Conservation (phyloP, 1,140 invertebrate species). For the Drosophila jambulina region DNA sequence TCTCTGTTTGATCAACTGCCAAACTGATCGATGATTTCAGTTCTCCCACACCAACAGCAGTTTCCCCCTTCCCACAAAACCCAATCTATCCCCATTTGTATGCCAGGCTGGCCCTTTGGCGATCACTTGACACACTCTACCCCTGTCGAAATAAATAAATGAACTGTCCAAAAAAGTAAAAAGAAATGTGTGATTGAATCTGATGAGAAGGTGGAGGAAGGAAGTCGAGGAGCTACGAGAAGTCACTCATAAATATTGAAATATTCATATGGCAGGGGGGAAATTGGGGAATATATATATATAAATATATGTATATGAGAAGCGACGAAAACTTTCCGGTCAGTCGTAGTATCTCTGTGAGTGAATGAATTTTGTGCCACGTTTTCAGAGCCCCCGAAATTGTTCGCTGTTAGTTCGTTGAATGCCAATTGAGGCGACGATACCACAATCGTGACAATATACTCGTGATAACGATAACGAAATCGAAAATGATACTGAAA, state of each 20-base stretch:
- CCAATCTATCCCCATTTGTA: slow-evolving; percentile 14
- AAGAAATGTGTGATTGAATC: slow-evolving; percentile 5
- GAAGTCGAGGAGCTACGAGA: slow-evolving; percentile 39
- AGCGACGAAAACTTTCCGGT: slow-evolving; percentile 44
- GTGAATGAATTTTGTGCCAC: slow-evolving; percentile 59
- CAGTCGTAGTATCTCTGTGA: slow-evolving; percentile 14
- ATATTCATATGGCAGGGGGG: slow-evolving; percentile 34
- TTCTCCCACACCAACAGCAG: background rate
- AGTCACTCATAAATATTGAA: slow-evolving; percentile 55
- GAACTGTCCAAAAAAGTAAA: slow-evolving; percentile 12
- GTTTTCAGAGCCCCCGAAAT: slow-evolving; percentile 31
- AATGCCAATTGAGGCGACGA: slow-evolving; percentile 55
- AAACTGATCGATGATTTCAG: slow-evolving; percentile 42
- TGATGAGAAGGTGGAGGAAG: slow-evolving; percentile 11
- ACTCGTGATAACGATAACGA: slow-evolving; percentile 39
- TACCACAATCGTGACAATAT: slow-evolving; percentile 2
- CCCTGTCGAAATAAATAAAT: slow-evolving; percentile 40
- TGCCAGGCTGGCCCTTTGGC: slow-evolving; percentile 40
- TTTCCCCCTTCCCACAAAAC: background rate
- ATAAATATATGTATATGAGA: slow-evolving; percentile 4
- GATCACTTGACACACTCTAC: slow-evolving; percentile 60
- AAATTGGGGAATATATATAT: slow-evolving; percentile 3
- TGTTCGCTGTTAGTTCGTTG: slow-evolving; percentile 40
- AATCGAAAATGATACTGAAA: slow-evolving; percentile 15
- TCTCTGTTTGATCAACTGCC: slow-evolving; percentile 36